Base-by-base conservation (phyloP, 2,797 vertebrate species). In the Momotus momota region DNA sequence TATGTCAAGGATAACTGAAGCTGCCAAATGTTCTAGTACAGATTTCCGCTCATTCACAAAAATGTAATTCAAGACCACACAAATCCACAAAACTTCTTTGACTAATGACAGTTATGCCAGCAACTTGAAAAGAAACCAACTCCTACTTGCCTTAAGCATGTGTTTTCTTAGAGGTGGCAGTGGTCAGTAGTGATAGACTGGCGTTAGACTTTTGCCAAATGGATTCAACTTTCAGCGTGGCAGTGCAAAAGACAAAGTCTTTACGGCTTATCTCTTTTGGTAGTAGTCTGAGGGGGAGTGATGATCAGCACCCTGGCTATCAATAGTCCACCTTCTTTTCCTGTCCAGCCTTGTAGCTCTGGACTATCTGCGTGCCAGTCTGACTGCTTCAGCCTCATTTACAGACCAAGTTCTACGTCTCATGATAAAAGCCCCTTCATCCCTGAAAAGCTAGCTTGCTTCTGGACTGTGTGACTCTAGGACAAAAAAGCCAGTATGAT, bases 61-160 rank as follows among this genome's bases (percentile, higher is more conserved):
- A 85, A 91, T 22, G 31, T 40, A 87, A 94, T 92, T 79, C 60
- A 73, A 91, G 66, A 75, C 49, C 67, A 55, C 35, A 52, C 45
- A 92, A 92, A 91, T 77, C 45, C 52, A 67, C 60, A 86, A 66
- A 83, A 57, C n/a, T 87, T 83, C 38, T 91, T 93, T 86, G 57
- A 73, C 33, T 74, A 23, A 35, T 7, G 19, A 80, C 65, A 81
- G 31, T 67, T 75, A 78, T 27, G 14, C 80, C 77, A 96, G 54
- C 45, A 92, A 40, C 60, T 90, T 83, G 87, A 23, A 88, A 86
- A 82, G 51, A 75, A 78, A 35, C 45, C 58, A 78, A 52, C 31
- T 96, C 40, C 70, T 84, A 25, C 54, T 93, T 90, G 70, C 73
- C 48, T 85, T 61, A 70, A 95, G 77, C 27, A 43, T 77, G 46